These are phyloP conservation scores for Rostratula benghalensis DNA, from an alignment of 2,113 vertebrate genomes.

Conservation along the genomic window DNA sequence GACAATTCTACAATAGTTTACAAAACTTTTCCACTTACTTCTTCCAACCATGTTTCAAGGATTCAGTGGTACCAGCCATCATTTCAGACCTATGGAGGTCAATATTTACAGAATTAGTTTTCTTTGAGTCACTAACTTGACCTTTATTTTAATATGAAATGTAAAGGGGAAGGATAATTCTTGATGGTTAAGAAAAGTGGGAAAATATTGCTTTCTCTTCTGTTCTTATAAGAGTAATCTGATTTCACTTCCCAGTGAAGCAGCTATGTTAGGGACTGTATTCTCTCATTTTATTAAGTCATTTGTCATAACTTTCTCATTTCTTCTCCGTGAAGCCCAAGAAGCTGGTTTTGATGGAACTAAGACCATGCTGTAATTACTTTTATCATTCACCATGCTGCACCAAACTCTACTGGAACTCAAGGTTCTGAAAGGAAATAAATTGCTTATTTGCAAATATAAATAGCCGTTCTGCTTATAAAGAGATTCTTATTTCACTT, in stretches of 20 bases:
- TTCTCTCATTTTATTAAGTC: background rate
- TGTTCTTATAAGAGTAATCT: background rate
- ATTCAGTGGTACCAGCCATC: slow-evolving; percentile 38
- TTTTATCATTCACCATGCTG: background rate
- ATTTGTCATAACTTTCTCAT: background rate
- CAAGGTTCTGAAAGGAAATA: background rate
- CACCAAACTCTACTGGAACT: background rate
- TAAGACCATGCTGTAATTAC: background rate
- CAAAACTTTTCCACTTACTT: slow-evolving; percentile 53
- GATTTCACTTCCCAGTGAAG: background rate
- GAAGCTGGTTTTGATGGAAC: background rate
- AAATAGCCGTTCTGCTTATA: background rate
- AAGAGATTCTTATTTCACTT: background rate
- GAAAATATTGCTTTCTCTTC: background rate
- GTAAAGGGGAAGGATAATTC: background rate
- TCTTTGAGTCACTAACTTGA: slow-evolving; percentile 4
- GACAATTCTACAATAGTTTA: slow-evolving; percentile 31
- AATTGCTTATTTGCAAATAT: background rate
- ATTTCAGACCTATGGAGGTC: slow-evolving; percentile 55
- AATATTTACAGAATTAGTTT: slow-evolving; percentile 50
- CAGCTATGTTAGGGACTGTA: background rate
- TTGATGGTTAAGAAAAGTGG: background rate
- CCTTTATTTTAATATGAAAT: background rate
- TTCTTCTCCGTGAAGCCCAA: background rate
- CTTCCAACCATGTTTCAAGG: slow-evolving; percentile 49